Conservation (phyloP, 2,797 vertebrate species). For the Melopsittacus undulatus region DNA sequence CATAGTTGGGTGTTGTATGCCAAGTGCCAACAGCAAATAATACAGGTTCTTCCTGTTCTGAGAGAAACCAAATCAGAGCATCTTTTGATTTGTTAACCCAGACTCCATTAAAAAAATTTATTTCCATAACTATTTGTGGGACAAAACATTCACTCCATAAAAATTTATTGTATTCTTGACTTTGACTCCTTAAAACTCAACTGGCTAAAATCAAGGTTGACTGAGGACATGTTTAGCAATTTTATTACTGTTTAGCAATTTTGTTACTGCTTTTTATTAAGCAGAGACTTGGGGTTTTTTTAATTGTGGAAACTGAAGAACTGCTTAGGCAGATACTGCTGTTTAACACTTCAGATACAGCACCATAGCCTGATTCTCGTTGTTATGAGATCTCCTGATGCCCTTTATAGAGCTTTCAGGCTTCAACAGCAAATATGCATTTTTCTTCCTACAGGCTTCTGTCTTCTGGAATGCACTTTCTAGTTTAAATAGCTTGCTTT, state of each 20-base stretch:
- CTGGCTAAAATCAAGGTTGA: not conserved
- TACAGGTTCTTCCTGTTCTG: conserved; percentile 57
- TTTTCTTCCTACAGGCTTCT: not conserved
- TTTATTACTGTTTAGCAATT: not conserved
- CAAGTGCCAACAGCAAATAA: conserved; percentile 60
- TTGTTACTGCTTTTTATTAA: not conserved
- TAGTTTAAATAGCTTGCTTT: not conserved
- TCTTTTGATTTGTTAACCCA: not conserved
- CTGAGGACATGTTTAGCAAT: not conserved
- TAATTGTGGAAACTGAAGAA: not conserved
- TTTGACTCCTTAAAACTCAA: not conserved
- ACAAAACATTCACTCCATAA: not conserved
- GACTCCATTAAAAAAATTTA: not conserved
- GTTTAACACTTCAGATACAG: not conserved
- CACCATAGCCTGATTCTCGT: not conserved
- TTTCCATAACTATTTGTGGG: not conserved
- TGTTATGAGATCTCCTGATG: not conserved
- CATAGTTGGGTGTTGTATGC: not conserved
- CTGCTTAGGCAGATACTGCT: not conserved
- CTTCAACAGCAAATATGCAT: not conserved
- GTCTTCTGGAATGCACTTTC: not conserved
- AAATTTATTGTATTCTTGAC: not conserved
- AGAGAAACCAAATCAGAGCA: conserved; percentile 32
- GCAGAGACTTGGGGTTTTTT: not conserved
- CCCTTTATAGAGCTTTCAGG: not conserved